These are phyloP conservation scores for Crambe crambe DNA, from an alignment of 37 sponge, comb jelly and placozoan species.

Conservation along the genomic window DNA sequence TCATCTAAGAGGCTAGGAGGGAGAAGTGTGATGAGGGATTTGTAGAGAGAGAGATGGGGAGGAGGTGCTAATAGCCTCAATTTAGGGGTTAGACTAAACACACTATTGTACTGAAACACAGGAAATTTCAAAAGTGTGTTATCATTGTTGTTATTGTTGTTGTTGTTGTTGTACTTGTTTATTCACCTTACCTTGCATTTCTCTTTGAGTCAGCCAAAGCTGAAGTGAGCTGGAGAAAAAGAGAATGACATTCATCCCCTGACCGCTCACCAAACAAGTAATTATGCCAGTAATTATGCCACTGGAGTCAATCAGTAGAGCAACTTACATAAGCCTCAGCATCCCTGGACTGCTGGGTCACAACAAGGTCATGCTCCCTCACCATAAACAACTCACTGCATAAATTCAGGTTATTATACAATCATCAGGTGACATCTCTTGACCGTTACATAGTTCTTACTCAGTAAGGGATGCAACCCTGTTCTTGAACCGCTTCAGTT, in stretches of 20 bases:
- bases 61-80: not conserved
- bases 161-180: no score
- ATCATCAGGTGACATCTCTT: no score
- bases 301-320: not conserved
- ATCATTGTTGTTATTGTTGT: no score
- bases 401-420: constrained; percentile 1
- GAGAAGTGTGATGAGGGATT: not conserved
- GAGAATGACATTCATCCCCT: not conserved
- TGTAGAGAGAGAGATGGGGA: not conserved
- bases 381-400: constrained; percentile 74
- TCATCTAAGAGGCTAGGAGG: constrained; percentile 62
- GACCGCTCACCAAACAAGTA: not conserved
- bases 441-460: constrained; percentile 27
- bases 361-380: constrained; percentile 69
- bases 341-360: constrained; percentile 60
- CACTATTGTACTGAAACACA: no score
- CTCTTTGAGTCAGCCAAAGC: constrained; percentile 88
- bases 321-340: constrained; percentile 67
- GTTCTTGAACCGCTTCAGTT: constrained; percentile 81
- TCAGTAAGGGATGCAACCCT: constrained; percentile 67
- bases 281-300: constrained; percentile 11
- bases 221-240: constrained; percentile 49
- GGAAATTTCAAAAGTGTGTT: not conserved
- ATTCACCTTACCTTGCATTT: constrained; percentile 74
- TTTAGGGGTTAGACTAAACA: no score